Conservation (phyloP, 2,113 vertebrate species). For the Carassius carassius region DNA sequence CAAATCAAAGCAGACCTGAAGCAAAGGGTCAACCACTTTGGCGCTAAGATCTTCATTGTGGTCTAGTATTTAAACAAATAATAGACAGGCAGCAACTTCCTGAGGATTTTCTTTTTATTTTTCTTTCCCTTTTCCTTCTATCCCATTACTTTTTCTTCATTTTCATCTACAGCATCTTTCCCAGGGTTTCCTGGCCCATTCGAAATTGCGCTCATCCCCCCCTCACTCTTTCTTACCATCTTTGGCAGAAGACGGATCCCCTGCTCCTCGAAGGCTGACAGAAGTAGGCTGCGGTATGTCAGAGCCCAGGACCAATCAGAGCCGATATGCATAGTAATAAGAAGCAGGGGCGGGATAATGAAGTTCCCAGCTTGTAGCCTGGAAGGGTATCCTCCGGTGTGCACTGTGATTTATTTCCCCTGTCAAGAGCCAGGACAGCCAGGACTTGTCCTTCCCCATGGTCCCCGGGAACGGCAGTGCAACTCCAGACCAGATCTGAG, state of each 20-base stretch:
- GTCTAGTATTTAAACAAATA: conserved; percentile 10
- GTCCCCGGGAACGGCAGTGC: conserved; percentile 80
- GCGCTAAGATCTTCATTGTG: background rate
- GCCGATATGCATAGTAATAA: conserved; percentile 96
- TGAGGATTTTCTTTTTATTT: conserved; percentile 42
- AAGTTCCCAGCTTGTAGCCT: conserved; percentile 98
- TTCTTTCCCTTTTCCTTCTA: background rate
- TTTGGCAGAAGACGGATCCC: conserved; percentile 82
- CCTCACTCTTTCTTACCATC: conserved; percentile 74
- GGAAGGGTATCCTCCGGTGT: conserved; percentile 97
- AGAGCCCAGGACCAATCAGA: conserved; percentile 85
- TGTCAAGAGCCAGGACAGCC: conserved; percentile 96
- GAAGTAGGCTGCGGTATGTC: conserved; percentile 87
- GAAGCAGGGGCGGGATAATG: conserved; percentile 97
- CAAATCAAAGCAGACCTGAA: conserved; percentile 21
- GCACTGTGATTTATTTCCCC: conserved; percentile 97
- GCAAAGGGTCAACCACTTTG: conserved; percentile 15
- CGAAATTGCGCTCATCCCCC: conserved; percentile 60
- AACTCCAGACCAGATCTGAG: conserved; percentile 65
- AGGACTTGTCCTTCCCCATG: conserved; percentile 92
- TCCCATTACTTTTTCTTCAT: conserved; percentile 16
- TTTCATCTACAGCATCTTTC: conserved; percentile 44
- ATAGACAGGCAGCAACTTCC: conserved; percentile 45
- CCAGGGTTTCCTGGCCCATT: conserved; percentile 52
- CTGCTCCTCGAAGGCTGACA: conserved; percentile 84